Base-by-base conservation (phyloP, 2,888 invertebrate genomes). In the Myathropa florea region DNA sequence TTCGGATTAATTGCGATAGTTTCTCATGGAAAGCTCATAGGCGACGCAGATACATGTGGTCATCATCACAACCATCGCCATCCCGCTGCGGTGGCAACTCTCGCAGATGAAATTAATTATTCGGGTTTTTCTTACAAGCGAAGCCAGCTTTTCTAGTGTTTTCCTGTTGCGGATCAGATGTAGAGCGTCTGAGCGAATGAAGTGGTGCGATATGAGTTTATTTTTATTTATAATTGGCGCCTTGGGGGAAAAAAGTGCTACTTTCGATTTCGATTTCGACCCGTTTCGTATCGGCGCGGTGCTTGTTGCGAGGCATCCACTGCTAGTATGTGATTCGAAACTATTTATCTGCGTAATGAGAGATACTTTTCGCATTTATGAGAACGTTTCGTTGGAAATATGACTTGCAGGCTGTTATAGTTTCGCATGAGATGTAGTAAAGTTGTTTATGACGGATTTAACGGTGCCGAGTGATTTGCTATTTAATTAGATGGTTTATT, bases 1-100 rank as follows among this genome's bases (percentile, higher is more conserved):
- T 36, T 57, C 53, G 61, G 28, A 81, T 81, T 85, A 72, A 85
- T 81, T 72, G 63, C 63, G 23, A 81, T 81, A 65, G 46, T 85
- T 85, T 85, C 61, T 81, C 72, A 72, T 24, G 24, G 24, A 18
- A 6, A n/a, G n/a, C 46, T 18, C 18, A 7, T 12, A 6, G n/a
- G n/a, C 39, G 39, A 46, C 39, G 39, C n/a, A 4, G 39, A 46
- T 46, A 18, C 39, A 18, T 46, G 39, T 18, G 18, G 18, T 6
- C 18, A 18, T n/a, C 46, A 18, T 46, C 7, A 46, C 18, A 18
- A 6, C n/a, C n/a, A 3, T 14, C 36, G 3, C 12, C 36, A 36
- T 36, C 9, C 10, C 39, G 33, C 39, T n/a, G 14, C 4, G n/a
- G 39, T n/a, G 39, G 39, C 39, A n/a, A n/a, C n/a, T 10, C 39